These are phyloP conservation scores for Sylvietta virens DNA, from an alignment of 2,113 vertebrate genomes.

Conservation along the genomic window DNA sequence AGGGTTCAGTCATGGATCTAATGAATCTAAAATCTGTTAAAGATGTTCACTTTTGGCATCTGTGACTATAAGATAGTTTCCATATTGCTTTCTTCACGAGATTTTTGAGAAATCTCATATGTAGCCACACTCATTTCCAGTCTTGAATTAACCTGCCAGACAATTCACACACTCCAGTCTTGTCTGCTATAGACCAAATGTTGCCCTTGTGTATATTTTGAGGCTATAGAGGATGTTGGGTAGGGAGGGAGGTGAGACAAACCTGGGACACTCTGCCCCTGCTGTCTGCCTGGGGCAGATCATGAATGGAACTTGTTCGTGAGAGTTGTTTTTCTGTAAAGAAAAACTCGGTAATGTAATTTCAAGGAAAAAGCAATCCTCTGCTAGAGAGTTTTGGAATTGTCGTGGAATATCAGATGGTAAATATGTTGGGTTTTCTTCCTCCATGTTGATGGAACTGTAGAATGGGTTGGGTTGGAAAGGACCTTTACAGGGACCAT, in stretches of 20 bases:
- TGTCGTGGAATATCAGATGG: not conserved
- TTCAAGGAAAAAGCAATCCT: not conserved
- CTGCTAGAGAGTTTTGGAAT: not conserved
- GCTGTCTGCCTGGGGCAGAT: not conserved
- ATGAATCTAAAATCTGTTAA: not conserved
- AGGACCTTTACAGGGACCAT: not conserved
- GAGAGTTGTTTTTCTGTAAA: not conserved
- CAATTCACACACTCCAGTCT: not conserved
- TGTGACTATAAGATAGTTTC: not conserved
- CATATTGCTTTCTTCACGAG: not conserved
- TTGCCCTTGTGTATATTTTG: not conserved
- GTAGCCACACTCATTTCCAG: not conserved
- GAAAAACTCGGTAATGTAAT: not conserved
- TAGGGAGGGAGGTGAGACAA: not conserved
- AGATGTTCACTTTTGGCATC: not conserved
- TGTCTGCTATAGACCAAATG: not conserved
- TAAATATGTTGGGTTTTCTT: rapidly evolving
- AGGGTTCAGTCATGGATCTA: not conserved
- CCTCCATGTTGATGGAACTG: not conserved
- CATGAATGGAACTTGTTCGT: not conserved
- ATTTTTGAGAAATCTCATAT: not conserved
- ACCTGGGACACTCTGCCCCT: not conserved
- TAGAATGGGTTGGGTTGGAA: not conserved
- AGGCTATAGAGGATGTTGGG: not conserved
- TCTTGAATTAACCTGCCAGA: not conserved